Evolutionary conservation across 2,797 vertebrate species (phyloP), one percentile per base, ranked within the genome.

Genomic region (Myotis myotis): DNA sequence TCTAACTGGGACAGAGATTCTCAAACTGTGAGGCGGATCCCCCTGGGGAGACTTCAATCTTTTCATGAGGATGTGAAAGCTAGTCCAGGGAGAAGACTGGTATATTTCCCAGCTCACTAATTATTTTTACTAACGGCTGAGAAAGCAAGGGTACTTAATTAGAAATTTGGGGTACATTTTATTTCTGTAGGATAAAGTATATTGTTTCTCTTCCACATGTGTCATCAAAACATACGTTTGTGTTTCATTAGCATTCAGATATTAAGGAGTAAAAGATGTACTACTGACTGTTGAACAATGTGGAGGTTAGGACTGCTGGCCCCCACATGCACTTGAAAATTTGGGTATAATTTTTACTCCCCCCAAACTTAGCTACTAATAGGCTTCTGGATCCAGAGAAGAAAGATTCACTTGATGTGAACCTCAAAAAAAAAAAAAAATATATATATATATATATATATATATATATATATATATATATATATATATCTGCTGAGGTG

Each of bases 1-100:
- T 88, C 74, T 95, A 88, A 92, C 55, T 89, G 66, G 41, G 74
- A 92, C 33, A 60, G 23, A 91, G 55, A 87, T 93, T 87, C 92
- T 97, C 94, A 95, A 94, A 93, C 94, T 97, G 92, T 96, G 96
- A 87, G 57, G 71, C n/a, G 95, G 66, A 91, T 92, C 64, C 72
- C 49, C 74, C 64, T 71, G 55, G 66, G 75, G 91, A 96, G 87
- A 96, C 71, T 55, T 95, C 36, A 93, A 17, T 95, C 72, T 96
- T 87, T 94, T 82, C 88, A 60, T 91, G 62, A 60, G 60, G 17
- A 93, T 78, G 17, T 57, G 66, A 93, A 95, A 92, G 33, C 72
- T 84, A 94, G 25, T 44, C 11, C 64, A 64, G 41, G 30, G 74
- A 96, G 66, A 95, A 87, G 66, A 25, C 41, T 47, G 17, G 44